Percentiles rank a stretch among this genome's conserved stretches.
These are phyloP conservation scores for Chelon auratus DNA, from an alignment of 2,797 vertebrate species.

Conservation along the genomic window DNA sequence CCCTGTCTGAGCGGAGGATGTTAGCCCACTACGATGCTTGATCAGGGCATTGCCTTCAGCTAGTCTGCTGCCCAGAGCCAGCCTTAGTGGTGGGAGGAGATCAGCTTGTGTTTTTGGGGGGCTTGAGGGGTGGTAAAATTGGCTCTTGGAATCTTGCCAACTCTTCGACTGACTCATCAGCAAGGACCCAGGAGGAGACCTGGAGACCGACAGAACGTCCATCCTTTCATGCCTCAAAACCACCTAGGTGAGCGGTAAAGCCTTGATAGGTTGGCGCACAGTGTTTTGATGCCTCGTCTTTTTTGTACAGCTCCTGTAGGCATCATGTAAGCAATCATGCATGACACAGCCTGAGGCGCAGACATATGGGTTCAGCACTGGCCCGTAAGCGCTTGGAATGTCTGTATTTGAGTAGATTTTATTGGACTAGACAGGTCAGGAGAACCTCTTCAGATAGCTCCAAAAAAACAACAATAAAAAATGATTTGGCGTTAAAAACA, in stretches of 20 bases:
- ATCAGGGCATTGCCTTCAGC: constrained; percentile 79
- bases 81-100: constrained; percentile 77
- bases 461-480: constrained; percentile 58
- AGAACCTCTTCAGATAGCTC: constrained; percentile 81
- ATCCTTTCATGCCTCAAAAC: constrained; percentile 56
- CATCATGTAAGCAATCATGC: constrained; percentile 93
- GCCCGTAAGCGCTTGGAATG: constrained; percentile 81
- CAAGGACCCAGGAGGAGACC: constrained; percentile 60
- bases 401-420: constrained; percentile 84
- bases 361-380: constrained; percentile 51
- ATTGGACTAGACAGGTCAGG: constrained; percentile 90
- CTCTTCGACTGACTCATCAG: constrained; percentile 66
- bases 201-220: constrained; percentile 52
- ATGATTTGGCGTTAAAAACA: constrained; percentile 64
- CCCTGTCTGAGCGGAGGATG: constrained; percentile 57
- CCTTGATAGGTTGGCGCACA: constrained; percentile 80
- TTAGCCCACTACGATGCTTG: constrained; percentile 62
- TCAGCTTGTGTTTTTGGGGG: constrained; percentile 52
- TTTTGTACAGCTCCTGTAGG: constrained; percentile 84
- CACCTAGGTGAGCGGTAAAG: constrained; percentile 82
- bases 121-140: constrained; percentile 72
- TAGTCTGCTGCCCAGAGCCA: constrained; percentile 65
- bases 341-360: constrained; percentile 89
- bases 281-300: constrained; percentile 54
- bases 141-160: constrained; percentile 67